phyloP scores from a whole-genome alignment of 1,140 invertebrate genomes.

The Charaxes varanes region DNA sequence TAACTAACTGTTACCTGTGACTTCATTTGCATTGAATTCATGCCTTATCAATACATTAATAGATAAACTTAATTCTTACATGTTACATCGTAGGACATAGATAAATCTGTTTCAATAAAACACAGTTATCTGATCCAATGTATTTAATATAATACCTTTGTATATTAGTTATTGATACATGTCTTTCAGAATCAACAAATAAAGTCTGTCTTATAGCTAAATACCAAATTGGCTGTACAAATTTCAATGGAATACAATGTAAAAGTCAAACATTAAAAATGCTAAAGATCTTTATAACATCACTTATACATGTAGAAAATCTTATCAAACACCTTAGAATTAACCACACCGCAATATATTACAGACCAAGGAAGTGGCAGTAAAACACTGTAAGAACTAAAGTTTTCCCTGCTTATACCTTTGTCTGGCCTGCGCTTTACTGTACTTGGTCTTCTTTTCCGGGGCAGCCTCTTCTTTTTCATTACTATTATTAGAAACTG shows the following conservation, averaged over 20 bases:
- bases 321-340: conserved; percentile 9
- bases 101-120: background rate
- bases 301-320: conserved; percentile 8
- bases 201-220: conserved; percentile 3
- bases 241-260: conserved; percentile 17
- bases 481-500: conserved; percentile 36
- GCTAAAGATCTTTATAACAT: background rate
- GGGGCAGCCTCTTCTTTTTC: conserved; percentile 50
- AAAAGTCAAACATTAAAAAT: conserved; percentile 11
- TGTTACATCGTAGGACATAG: too few relatives aligned
- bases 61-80: too few relatives aligned
- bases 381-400: too few relatives aligned
- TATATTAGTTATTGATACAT: conserved; percentile 4
- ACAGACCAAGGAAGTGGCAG: too few relatives aligned
- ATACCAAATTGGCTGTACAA: conserved; percentile 15
- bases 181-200: conserved; percentile 14
- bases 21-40: too few relatives aligned
- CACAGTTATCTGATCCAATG: too few relatives aligned
- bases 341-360: conserved; percentile 10
- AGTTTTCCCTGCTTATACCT: conserved; percentile 81
- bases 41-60: too few relatives aligned
- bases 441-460: conserved; percentile 73
- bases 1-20: too few relatives aligned
- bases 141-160: too few relatives aligned
- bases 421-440: conserved; percentile 81